phyloP scores from a whole-genome alignment of 2,113 vertebrate genomes.

The Promerops cafer region DNA sequence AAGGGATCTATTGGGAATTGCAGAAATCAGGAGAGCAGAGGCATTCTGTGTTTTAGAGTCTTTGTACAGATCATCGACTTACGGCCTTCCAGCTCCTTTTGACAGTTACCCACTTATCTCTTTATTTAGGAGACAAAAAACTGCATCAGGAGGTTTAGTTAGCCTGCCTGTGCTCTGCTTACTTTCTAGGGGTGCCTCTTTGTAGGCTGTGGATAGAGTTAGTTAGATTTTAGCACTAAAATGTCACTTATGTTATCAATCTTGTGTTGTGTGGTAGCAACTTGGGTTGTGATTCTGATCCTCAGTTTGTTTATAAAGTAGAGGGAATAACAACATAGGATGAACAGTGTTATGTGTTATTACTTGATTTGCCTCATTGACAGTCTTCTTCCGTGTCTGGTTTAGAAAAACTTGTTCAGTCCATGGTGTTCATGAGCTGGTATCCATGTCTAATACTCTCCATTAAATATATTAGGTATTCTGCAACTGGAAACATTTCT shows the following conservation, averaged over 20 bases:
- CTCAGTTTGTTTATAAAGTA: neutral
- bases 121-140: neutral
- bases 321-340: neutral
- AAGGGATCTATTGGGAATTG: neutral
- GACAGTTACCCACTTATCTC: neutral
- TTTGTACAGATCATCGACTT: neutral
- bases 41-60: neutral
- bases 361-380: neutral
- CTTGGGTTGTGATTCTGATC: neutral
- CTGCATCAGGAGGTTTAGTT: fast-evolving
- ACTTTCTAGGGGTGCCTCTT: neutral
- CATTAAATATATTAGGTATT: neutral
- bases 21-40: neutral
- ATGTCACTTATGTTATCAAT: neutral
- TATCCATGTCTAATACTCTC: neutral
- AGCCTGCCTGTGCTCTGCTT: neutral
- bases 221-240: neutral
- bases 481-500: neutral
- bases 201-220: neutral
- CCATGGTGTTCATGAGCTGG: neutral
- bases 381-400: neutral
- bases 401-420: neutral
- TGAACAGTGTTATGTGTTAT: neutral
- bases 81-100: neutral
- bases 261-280: neutral